Percentiles rank a stretch among this genome's conserved stretches.
Conservation (phyloP, 1,140 invertebrate species). For the Drosophila burlai region DNA sequence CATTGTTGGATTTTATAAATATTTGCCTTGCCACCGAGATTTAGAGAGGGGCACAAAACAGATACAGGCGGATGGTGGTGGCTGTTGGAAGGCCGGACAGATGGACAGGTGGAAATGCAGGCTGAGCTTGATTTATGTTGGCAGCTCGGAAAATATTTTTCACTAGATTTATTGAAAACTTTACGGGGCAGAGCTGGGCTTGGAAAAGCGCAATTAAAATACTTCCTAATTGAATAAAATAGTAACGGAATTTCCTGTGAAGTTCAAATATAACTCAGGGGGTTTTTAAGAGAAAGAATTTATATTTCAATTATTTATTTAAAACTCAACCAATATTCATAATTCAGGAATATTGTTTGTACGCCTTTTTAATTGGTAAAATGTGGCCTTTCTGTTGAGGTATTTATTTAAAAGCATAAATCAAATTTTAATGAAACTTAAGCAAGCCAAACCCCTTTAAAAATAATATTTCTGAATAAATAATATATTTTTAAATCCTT, state of each 20-base stretch:
- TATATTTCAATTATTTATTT: not conserved
- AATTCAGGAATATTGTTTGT: not conserved
- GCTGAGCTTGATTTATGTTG: conserved; percentile 43
- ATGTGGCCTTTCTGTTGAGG: not conserved
- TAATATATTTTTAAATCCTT: too few relatives aligned
- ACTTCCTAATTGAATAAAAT: conserved; percentile 18
- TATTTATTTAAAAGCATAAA: not conserved
- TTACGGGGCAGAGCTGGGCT: not conserved
- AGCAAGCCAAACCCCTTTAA: too few relatives aligned
- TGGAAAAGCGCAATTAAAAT: conserved; percentile 22
- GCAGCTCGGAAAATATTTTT: conserved; percentile 9
- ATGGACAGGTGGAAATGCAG: conserved; percentile 47
- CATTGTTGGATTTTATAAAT: conserved; percentile 84
- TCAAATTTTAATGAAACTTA: too few relatives aligned
- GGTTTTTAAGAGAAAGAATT: not conserved
- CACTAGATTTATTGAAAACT: conserved; percentile 38
- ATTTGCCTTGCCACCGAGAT: conserved; percentile 63
- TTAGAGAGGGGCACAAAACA: not conserved
- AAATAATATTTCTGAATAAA: too few relatives aligned
- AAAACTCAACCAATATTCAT: not conserved
- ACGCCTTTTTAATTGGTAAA: not conserved
- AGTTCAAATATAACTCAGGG: not conserved
- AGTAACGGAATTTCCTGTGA: conserved; percentile 1
- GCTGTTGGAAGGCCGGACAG: conserved; percentile 5
- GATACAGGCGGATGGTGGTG: conserved; percentile 13